These are phyloP conservation scores for Globia sparganii DNA, from an alignment of 2,888 invertebrate species.

Conservation along the genomic window DNA sequence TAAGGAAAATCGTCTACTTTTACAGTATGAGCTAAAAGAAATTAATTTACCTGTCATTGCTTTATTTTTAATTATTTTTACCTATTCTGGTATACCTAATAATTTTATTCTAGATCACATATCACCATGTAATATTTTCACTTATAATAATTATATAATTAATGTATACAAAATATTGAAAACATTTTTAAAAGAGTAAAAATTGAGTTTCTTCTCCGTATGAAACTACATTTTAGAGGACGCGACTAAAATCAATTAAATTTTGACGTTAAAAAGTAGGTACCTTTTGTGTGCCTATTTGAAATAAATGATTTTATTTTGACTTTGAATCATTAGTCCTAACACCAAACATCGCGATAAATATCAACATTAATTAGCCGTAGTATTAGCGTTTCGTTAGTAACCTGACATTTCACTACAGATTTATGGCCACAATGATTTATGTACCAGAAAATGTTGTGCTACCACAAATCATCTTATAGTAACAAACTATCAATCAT, in stretches of 20 bases:
- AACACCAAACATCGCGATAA: background rate
- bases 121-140: too few relatives aligned
- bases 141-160: background rate
- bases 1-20: background rate
- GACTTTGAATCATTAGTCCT: background rate
- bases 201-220: background rate
- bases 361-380: constrained; percentile 30
- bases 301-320: too few relatives aligned
- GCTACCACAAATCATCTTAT: constrained; percentile 18
- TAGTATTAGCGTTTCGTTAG: constrained; percentile 32
- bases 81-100: background rate
- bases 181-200: background rate
- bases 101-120: background rate
- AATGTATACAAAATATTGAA: background rate
- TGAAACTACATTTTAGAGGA: background rate
- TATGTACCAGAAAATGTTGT: constrained; percentile 24
- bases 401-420: constrained; percentile 36
- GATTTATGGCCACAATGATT: constrained; percentile 26
- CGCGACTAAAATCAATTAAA: background rate
- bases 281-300: background rate
- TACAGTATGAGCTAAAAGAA: too few relatives aligned
- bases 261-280: background rate
- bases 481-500: constrained; percentile 39
- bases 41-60: too few relatives aligned
- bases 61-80: background rate